These are phyloP conservation scores for Chaetodon trifasciatus DNA, from an alignment of 2,797 vertebrate species.

Conservation along the genomic window DNA sequence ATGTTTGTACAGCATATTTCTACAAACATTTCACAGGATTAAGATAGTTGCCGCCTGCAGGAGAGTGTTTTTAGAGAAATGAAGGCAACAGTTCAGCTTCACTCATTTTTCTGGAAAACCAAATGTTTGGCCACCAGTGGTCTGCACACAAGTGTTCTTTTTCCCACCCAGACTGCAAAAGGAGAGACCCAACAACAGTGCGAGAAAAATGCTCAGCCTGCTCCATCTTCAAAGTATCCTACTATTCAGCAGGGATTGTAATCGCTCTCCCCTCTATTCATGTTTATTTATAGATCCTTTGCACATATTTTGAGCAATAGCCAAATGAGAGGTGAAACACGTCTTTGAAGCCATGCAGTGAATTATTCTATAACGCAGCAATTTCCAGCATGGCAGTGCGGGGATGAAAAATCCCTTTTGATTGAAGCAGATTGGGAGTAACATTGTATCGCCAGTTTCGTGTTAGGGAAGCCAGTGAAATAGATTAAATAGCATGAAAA, in stretches of 20 bases:
- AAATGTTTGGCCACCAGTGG: constrained; percentile 57
- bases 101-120: constrained; percentile 2
- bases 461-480: constrained; percentile 35
- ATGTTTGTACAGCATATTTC: background rate
- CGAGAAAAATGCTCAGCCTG: constrained; percentile 41
- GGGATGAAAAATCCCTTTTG: constrained; percentile 55
- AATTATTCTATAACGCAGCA: constrained; percentile 67
- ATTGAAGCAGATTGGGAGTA: constrained; percentile 66
- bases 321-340: constrained; percentile 81
- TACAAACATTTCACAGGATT: background rate
- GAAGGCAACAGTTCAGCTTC: constrained; percentile 2
- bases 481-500: constrained; percentile 37
- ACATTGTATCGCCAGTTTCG: constrained; percentile 40
- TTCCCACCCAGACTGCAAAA: constrained; percentile 39
- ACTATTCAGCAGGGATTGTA: constrained; percentile 73
- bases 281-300: constrained; percentile 85
- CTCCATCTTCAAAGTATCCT: constrained; percentile 76
- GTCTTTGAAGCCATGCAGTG: constrained; percentile 67
- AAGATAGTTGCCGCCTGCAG: background rate
- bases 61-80: constrained; percentile 14
- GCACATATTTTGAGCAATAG: constrained; percentile 76
- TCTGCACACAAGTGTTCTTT: constrained; percentile 32
- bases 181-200: constrained; percentile 45
- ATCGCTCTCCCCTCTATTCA: constrained; percentile 65
- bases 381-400: constrained; percentile 34